phyloP scores from a whole-genome alignment of 1,140 invertebrate species.

The Drosophila suzukii region DNA sequence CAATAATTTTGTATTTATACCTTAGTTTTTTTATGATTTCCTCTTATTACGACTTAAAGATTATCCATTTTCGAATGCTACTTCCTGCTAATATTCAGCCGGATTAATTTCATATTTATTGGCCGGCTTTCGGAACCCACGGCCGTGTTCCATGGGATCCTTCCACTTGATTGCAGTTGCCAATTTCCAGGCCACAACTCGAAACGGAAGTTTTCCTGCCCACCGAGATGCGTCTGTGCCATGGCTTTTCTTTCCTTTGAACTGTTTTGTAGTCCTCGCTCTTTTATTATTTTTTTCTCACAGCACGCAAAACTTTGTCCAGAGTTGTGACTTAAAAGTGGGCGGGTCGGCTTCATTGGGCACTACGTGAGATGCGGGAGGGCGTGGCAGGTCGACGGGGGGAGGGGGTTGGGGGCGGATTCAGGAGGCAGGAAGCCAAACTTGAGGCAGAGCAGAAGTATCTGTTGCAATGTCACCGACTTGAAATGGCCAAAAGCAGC shows the following conservation, averaged over 20 bases:
- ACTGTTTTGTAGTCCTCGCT: slow-evolving; percentile 17
- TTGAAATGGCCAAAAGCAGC: slow-evolving; percentile 49
- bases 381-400: not conserved
- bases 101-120: slow-evolving; percentile 31
- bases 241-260: slow-evolving; percentile 43
- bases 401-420: too few species aligned
- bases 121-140: not conserved
- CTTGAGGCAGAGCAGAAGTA: slow-evolving; percentile 64
- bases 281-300: slow-evolving; percentile 44
- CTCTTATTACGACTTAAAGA: too few species aligned
- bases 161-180: slow-evolving; percentile 50
- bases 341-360: slow-evolving; percentile 8
- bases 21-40: not conserved
- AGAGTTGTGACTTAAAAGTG: slow-evolving; percentile 56
- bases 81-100: not conserved
- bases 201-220: slow-evolving; percentile 74
- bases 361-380: not conserved
- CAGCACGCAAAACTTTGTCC: slow-evolving; percentile 69
- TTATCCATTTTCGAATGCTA: not conserved
- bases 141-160: slow-evolving; percentile 18
- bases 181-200: slow-evolving; percentile 69
- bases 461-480: slow-evolving; percentile 79
- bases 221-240: slow-evolving; percentile 41
- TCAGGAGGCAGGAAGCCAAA: slow-evolving; percentile 27
- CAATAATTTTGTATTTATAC: too few species aligned